Conservation (phyloP, 2,888 invertebrate species). For the Epiblema foenella region DNA sequence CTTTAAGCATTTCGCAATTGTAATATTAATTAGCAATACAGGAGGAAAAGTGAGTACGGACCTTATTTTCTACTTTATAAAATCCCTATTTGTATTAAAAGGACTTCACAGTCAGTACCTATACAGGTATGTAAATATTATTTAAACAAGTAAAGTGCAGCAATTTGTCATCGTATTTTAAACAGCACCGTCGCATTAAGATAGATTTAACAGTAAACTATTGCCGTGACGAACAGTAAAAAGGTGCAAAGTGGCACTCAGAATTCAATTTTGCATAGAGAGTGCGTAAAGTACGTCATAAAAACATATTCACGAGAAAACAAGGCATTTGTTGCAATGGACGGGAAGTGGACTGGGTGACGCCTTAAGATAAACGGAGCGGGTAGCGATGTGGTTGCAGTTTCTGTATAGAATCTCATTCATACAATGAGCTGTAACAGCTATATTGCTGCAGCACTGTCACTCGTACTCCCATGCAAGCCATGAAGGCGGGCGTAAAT, state of each 20-base stretch:
- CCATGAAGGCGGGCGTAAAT: no score
- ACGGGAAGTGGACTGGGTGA: conserved; percentile 3
- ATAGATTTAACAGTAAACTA: conserved; percentile 8
- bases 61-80: background rate
- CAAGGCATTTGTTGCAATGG: conserved; percentile 36
- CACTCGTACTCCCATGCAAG: no score
- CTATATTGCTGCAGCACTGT: no score
- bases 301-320: conserved; percentile 40
- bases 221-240: conserved; percentile 22
- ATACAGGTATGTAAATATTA: background rate
- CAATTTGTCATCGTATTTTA: conserved; percentile 5
- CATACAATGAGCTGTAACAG: background rate
- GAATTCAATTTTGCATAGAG: conserved; percentile 42
- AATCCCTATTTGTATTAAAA: background rate
- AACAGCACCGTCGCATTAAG: background rate
- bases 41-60: no score
- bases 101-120: background rate
- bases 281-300: conserved; percentile 36
- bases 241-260: conserved; percentile 39
- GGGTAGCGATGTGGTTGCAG: conserved; percentile 5
- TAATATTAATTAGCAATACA: no score
- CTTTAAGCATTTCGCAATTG: no score
- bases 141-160: conserved; percentile 13
- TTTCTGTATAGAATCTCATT: background rate
- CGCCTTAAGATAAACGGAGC: conserved; percentile 19